Conservation (phyloP, 2,888 invertebrate genomes). For the Chymomyza caudatula region DNA sequence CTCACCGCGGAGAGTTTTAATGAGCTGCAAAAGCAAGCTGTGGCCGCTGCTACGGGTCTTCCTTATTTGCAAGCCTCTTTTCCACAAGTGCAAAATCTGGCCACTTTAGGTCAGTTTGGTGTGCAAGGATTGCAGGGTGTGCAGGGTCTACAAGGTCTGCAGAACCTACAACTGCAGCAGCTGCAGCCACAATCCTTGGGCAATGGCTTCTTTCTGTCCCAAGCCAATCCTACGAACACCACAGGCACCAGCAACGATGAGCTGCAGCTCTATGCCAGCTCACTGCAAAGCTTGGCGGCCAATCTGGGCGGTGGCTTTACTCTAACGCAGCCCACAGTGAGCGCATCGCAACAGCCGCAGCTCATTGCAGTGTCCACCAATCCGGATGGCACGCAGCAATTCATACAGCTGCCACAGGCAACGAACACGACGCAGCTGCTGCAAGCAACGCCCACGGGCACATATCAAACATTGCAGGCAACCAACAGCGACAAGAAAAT, state of each 20-base stretch:
- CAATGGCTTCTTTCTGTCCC: constrained; percentile 72
- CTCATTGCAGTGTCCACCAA: constrained; percentile 71
- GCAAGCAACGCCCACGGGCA: constrained; percentile 39
- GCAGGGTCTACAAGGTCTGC: constrained; percentile 43
- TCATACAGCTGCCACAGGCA: constrained; percentile 68
- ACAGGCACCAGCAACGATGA: constrained; percentile 49
- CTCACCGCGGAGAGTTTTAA: constrained; percentile 58
- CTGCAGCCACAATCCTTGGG: constrained; percentile 69
- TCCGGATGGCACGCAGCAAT: constrained; percentile 70
- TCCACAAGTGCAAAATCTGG: constrained; percentile 61
- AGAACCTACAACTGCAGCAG: constrained; percentile 60
- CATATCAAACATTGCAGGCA: constrained; percentile 69
- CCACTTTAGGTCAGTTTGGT: constrained; percentile 60
- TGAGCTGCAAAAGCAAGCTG: constrained; percentile 67
- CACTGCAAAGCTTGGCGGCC: constrained; percentile 69
- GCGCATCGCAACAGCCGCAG: constrained; percentile 56
- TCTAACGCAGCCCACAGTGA: constrained; percentile 59
- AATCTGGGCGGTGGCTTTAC: constrained; percentile 73
- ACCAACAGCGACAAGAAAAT: constrained; percentile 72
- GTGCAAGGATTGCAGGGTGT: constrained; percentile 50
- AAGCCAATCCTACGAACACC: constrained; percentile 40
- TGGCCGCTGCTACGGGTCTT: constrained; percentile 57
- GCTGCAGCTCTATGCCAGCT: constrained; percentile 71
- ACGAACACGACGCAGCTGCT: constrained; percentile 36
- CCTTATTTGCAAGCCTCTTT: constrained; percentile 69